Base-by-base conservation (phyloP, 2,113 vertebrate species). In the Anolis carolinensis region DNA sequence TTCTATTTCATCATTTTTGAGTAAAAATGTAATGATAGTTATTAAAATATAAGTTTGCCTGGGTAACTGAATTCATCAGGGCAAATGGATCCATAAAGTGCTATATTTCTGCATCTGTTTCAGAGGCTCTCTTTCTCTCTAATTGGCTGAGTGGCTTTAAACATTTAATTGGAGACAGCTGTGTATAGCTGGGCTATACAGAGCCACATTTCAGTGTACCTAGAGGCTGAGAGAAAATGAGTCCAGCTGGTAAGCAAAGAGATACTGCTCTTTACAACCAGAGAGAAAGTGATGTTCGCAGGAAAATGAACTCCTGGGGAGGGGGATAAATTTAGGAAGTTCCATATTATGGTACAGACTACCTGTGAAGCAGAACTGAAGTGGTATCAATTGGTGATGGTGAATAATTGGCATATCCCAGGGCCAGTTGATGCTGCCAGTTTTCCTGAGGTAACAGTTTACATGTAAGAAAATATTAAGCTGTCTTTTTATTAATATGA, bases 151-250 rank as follows among this genome's bases (percentile, higher is more conserved):
- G 52, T 86, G 78, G 85, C 70, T 86, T 78, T 86, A 86, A 86
- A 81, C 78, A 74, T 86, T 86, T 86, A 86, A 86, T 86, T 86
- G 85, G 85, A 81, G 80, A 86, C 85, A 86, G 68, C 78, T 81
- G 78, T 81, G 77, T 80, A 68, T 65, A 55, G 21, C 39, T 86
- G 85, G 78, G 78, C 68, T 50, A 80, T 68, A 80, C 23, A 65
- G 36, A 80, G 68, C 39, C 71, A 63, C n/a, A 50, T 81, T 63
- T 48, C 39, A 5, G 21, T 55, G 9, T 63, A 81, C 70, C 85
- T 70, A 72, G 78, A 36, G 70, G 77, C 68, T 86, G 78, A 48
- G 44, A 73, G 85, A 81, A 81, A 74, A 74, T 27, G 55, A 81
- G 70, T 65, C 68, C 78, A 86, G 78, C 78, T 86, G 85, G 85